Conservation (phyloP, 2,797 vertebrate genomes). For the Microctenopoma steveboyesi region DNA sequence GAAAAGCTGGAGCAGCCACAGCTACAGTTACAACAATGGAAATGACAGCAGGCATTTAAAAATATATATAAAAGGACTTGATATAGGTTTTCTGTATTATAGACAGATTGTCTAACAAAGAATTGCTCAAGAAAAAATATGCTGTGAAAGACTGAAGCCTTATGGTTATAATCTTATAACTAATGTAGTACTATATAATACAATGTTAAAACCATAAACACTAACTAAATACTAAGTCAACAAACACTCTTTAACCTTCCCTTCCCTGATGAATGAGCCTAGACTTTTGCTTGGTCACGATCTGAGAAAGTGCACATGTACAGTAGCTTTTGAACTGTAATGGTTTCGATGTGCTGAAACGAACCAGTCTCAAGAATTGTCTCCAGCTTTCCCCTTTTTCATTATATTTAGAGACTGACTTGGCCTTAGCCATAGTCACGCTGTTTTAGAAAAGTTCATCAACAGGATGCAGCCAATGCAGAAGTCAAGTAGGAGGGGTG, state of each 20-base stretch:
- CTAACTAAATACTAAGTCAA: constrained; percentile 7
- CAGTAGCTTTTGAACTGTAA: constrained; percentile 63
- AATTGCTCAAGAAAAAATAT: neutral
- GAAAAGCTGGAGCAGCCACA: neutral
- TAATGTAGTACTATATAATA: neutral
- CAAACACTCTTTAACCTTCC: constrained; percentile 6
- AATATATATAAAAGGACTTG: no score
- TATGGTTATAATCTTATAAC: neutral
- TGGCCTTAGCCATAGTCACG: constrained; percentile 61
- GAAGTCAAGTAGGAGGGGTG: constrained; percentile 61
- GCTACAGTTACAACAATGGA: neutral
- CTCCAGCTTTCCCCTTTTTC: constrained; percentile 59
- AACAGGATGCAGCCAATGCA: constrained; percentile 74
- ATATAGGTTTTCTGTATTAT: constrained; percentile 5
- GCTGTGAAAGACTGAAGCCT: neutral
- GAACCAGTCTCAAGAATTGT: constrained; percentile 30
- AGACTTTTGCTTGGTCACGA: constrained; percentile 64
- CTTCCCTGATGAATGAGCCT: neutral
- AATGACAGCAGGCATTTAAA: no score
- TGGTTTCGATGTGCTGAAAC: constrained; percentile 69
- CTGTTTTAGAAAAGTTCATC: constrained; percentile 63
- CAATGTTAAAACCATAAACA: no score
- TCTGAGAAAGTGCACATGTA: constrained; percentile 30
- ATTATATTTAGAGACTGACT: constrained; percentile 33
- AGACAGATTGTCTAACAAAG: neutral